Conservation (phyloP, 2,113 vertebrate species). For the Podiceps cristatus region DNA sequence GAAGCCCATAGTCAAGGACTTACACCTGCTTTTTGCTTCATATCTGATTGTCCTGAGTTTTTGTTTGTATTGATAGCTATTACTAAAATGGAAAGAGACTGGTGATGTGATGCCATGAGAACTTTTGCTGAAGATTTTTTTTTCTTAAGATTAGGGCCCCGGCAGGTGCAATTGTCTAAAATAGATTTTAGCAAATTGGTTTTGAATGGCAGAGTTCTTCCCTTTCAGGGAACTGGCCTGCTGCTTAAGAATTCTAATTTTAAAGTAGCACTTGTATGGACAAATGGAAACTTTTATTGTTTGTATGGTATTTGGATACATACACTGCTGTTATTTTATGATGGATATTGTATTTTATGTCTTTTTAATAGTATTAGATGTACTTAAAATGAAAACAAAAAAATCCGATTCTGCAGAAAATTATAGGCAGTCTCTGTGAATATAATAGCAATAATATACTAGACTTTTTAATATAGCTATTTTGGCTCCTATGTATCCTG, state of each 20-base stretch:
- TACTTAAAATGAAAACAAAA: neutral
- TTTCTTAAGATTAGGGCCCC: neutral
- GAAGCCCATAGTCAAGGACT: neutral
- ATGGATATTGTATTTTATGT: neutral
- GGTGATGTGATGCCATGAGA: neutral
- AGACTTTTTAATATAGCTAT: constrained; percentile 61
- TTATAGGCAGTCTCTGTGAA: neutral
- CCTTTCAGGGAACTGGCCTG: neutral
- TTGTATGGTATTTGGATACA: neutral
- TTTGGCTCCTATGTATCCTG: constrained; percentile 54
- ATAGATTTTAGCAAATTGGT: neutral
- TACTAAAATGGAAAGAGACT: neutral
- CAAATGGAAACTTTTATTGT: neutral
- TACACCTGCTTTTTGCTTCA: neutral
- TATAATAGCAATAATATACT: constrained; percentile 15
- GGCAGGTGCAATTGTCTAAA: neutral
- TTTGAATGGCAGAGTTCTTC: neutral
- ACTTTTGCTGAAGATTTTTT: neutral
- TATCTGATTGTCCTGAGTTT: neutral
- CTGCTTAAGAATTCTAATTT: neutral
- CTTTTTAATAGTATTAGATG: neutral
- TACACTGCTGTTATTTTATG: neutral
- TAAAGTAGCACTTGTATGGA: neutral
- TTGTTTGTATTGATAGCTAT: neutral
- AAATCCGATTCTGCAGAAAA: constrained; percentile 25